A percentile compares a stretch with the other conserved stretches of the same genome.
Evolutionary conservation across 2,888 invertebrate genomes (phyloP).

Genomic region (Plebejus melissa): DNA sequence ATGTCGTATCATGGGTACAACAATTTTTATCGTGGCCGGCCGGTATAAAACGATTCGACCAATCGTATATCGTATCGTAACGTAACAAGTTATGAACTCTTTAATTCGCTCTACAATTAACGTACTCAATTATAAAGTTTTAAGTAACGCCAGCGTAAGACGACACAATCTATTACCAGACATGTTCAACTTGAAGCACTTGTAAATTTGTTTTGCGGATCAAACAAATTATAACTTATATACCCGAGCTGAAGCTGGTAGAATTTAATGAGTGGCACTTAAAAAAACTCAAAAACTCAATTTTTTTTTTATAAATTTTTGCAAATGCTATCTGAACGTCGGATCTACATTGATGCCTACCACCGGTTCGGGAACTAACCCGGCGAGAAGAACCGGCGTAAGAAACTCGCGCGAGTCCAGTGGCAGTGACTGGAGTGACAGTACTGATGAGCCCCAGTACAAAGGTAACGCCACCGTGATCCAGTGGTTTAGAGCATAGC

Average conservation of each 20-base stretch:
- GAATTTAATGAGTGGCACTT: not conserved
- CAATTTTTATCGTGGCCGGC: no score
- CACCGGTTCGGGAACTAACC: no score
- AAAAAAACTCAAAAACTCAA: no score
- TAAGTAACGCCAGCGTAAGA: conserved; percentile 16
- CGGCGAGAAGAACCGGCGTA: no score
- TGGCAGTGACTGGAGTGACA: no score
- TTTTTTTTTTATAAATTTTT: no score
- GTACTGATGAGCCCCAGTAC: not conserved
- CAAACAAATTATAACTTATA: conserved; percentile 21
- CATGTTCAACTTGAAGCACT: conserved; percentile 15
- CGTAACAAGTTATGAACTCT: conserved; percentile 19
- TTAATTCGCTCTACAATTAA: conserved; percentile 40
- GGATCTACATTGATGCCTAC: no score
- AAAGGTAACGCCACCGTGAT: no score
- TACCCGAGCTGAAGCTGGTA: not conserved
- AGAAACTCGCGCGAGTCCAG: no score
- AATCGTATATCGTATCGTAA: conserved; percentile 31
- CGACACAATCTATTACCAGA: conserved; percentile 21
- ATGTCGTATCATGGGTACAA: no score
- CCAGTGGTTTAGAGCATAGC: no score
- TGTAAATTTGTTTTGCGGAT: conserved; percentile 22
- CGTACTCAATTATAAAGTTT: conserved; percentile 27
- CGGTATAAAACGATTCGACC: conserved; percentile 32
- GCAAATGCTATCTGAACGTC: no score